Percentiles rank a stretch among this genome's conserved stretches.
phyloP scores from a whole-genome alignment of 2,113 vertebrate genomes.

The Silurus glanis region DNA sequence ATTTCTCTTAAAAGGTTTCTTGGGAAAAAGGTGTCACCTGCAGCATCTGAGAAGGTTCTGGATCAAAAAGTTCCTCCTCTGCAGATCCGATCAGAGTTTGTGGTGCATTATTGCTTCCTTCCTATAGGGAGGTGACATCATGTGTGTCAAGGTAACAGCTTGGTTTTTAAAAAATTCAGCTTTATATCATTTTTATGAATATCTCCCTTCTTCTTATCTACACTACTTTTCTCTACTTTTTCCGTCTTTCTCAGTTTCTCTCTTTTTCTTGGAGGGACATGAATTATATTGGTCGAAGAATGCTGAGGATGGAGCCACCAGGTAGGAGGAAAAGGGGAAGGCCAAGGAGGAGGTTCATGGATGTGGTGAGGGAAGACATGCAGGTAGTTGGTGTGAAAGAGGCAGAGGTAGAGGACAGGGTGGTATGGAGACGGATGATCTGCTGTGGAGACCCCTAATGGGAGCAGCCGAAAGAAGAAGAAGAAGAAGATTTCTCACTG shows the following conservation, averaged over 20 bases:
- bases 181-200: background rate
- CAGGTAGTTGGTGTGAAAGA: too few relatives aligned
- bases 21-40: background rate
- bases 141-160: background rate
- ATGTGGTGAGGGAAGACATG: too few relatives aligned
- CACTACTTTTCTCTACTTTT: background rate
- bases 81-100: background rate
- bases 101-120: background rate
- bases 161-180: background rate
- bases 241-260: background rate
- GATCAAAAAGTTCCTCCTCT: background rate
- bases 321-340: too few relatives aligned
- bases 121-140: conserved; percentile 16
- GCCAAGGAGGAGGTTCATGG: too few relatives aligned
- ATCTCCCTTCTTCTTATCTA: background rate
- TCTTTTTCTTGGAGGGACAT: background rate
- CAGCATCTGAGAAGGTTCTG: background rate
- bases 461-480: too few relatives aligned
- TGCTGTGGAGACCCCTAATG: too few relatives aligned
- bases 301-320: too few relatives aligned
- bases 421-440: too few relatives aligned
- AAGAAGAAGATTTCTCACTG: too few relatives aligned
- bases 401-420: too few relatives aligned
- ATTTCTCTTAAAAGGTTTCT: background rate
- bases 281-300: too few relatives aligned